Conservation (phyloP, 1,140 invertebrate species). For the Apis florea region DNA sequence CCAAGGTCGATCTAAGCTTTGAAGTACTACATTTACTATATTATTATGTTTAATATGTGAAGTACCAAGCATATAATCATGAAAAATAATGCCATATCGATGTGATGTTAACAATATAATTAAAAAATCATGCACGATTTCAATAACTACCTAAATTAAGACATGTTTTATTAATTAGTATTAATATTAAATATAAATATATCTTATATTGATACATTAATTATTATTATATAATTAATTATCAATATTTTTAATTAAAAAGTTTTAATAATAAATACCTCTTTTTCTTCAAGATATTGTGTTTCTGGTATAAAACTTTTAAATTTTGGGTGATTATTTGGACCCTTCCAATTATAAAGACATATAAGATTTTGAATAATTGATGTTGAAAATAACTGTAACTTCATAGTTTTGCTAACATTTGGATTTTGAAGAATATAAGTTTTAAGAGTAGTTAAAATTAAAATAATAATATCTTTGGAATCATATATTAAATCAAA, state of each 20-base stretch:
- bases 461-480: constrained; percentile 83
- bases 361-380: constrained; percentile 85
- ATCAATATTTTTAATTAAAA: background rate
- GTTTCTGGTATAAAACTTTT: constrained; percentile 67
- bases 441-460: constrained; percentile 85
- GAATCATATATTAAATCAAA: constrained; percentile 85
- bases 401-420: constrained; percentile 87
- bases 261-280: constrained; percentile 67
- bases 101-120: constrained; percentile 85
- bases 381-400: constrained; percentile 85
- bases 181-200: background rate
- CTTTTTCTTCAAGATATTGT: constrained; percentile 76
- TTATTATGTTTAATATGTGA: constrained; percentile 83
- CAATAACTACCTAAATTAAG: constrained; percentile 77
- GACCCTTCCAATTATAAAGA: constrained; percentile 89
- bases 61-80: constrained; percentile 82
- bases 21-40: constrained; percentile 83
- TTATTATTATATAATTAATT: constrained; percentile 1
- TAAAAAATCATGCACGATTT: constrained; percentile 84
- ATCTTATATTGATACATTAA: background rate
- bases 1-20: constrained; percentile 84
- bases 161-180: background rate
- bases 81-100: constrained; percentile 86
- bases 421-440: constrained; percentile 85
- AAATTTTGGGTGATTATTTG: constrained; percentile 77